Base-by-base conservation (phyloP, 2,797 vertebrate species). In the Melanotaenia pygmaea region DNA sequence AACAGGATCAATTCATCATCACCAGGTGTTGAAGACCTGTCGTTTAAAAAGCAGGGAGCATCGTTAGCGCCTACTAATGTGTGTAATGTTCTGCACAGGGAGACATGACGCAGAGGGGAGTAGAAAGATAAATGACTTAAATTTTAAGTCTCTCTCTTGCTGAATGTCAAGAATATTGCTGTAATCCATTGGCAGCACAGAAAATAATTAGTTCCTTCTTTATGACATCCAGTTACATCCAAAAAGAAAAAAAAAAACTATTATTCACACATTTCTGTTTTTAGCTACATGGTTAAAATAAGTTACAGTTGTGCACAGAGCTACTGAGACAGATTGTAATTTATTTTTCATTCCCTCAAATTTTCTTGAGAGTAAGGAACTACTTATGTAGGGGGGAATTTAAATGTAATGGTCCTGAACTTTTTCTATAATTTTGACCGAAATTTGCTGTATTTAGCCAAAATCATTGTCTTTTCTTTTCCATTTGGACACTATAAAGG, bases 1-100 rank as follows among this genome's bases (percentile, higher is more conserved):
- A 89, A 86, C 86, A 62, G 82, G 76, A 70, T 1, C 51, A 77
- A 81, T 90, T 81, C 74, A 79, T 90, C 89, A 86, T 60, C 62
- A 3, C 9, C 9, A 35, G 65, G 64, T 45, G 75, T 74, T 56
- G 34, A 38, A 58, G 75, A 64, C 72, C 77, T 47, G 6, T 13
- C 77, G 35, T 67, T 80, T 81, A 57, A 75, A 35, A 79, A 61
- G 32, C 34, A 11, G 6, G 20, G 45, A 75, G 32, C 32, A 38
- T 85, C 72, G 37, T 87, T 88, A 86, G 75, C 40, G 56, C n/a
- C 72, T 59, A 73, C 75, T 88, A 86, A 88, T 83, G 88, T 69
- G 77, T 69, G 83, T 84, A 73, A 84, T 32, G 72, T 6, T 57
- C 67, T 2, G 61, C 74, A 20, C 51, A 1, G 65, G 45, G 68